Evolutionary conservation across 2,113 vertebrate genomes (phyloP).

Genomic region (Centrocercus urophasianus): DNA sequence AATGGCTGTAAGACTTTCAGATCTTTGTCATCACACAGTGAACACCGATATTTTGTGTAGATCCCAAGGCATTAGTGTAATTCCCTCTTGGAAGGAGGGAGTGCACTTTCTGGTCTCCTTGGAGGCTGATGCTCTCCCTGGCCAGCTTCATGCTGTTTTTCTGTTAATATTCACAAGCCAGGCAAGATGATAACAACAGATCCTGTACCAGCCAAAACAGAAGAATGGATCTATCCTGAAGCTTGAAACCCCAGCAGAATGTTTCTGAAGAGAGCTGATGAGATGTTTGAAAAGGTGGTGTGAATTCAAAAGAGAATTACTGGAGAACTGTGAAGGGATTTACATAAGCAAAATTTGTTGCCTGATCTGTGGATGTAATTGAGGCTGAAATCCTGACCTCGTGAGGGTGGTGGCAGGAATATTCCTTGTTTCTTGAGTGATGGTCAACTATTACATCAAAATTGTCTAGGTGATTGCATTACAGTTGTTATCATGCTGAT

Average conservation of each 20-base stretch:
- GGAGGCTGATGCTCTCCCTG: neutral
- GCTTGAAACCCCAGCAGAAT: neutral
- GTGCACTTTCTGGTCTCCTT: neutral
- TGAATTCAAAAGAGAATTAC: constrained; percentile 38
- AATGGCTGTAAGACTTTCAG: neutral
- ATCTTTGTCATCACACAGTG: neutral
- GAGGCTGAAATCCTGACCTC: constrained; percentile 40
- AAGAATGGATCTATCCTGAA: neutral
- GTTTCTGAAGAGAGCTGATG: neutral
- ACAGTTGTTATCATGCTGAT: neutral
- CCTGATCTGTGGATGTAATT: constrained; percentile 12
- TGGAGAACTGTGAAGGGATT: constrained; percentile 29
- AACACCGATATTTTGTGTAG: neutral
- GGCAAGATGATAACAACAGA: neutral
- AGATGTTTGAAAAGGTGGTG: neutral
- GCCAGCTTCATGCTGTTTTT: neutral
- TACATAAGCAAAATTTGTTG: constrained; percentile 37
- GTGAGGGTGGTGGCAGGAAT: neutral
- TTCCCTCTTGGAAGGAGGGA: neutral
- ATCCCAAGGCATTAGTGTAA: neutral
- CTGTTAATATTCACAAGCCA: neutral
- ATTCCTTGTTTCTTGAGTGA: constrained; percentile 38
- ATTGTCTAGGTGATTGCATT: neutral
- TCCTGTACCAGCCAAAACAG: neutral
- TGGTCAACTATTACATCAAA: neutral